Percentiles rank a stretch among this genome's conserved stretches.
Evolutionary conservation across 2,888 invertebrate species (phyloP).

Genomic region (Eristalinus aeneus): DNA sequence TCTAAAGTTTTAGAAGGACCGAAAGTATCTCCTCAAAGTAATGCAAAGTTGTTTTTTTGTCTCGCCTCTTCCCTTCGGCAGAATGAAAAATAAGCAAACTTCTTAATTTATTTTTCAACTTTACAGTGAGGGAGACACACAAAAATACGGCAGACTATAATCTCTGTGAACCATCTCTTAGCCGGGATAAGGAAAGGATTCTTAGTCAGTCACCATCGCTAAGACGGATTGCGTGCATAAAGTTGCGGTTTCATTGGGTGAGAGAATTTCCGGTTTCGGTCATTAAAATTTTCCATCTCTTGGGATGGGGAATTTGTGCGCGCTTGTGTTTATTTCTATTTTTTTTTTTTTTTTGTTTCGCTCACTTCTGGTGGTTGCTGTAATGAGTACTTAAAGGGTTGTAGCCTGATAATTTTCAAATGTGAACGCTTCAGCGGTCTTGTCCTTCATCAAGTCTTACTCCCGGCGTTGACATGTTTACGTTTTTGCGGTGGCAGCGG

Average conservation of each 20-base stretch:
- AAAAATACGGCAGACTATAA: slow-evolving; percentile 15
- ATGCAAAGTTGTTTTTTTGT: background rate
- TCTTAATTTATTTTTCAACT: slow-evolving; percentile 79
- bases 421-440: slow-evolving; percentile 19
- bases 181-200: slow-evolving; percentile 23
- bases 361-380: background rate
- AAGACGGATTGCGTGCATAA: slow-evolving; percentile 30
- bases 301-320: background rate
- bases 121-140: slow-evolving; percentile 5
- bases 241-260: background rate
- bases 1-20: slow-evolving; percentile 61
- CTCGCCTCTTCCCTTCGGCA: slow-evolving; percentile 12
- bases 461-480: slow-evolving; percentile 14
- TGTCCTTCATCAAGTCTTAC: background rate
- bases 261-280: background rate
- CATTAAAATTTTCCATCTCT: slow-evolving; percentile 33
- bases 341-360: background rate
- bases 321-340: background rate
- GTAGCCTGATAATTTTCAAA: slow-evolving; percentile 24
- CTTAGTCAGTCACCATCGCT: slow-evolving; percentile 1
- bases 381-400: background rate
- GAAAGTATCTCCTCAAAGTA: slow-evolving; percentile 49
- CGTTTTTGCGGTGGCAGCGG: slow-evolving; percentile 20
- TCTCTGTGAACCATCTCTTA: slow-evolving; percentile 11
- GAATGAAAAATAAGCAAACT: slow-evolving; percentile 77